These are phyloP conservation scores for Chionodraco myersi DNA, from an alignment of 2,113 vertebrate genomes.

Conservation along the genomic window DNA sequence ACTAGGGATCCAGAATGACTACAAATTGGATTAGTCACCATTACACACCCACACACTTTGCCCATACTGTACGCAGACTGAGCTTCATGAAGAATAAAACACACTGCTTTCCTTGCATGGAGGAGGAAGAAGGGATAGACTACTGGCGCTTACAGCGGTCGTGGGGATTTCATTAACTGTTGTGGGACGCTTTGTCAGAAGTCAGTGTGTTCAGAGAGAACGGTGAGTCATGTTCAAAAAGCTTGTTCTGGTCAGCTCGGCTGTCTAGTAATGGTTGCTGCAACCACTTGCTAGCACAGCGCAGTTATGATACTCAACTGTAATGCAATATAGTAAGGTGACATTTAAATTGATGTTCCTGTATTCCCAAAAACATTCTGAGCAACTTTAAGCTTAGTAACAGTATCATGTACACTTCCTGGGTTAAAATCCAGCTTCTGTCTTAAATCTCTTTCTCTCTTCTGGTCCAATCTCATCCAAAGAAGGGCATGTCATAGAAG, in stretches of 20 bases:
- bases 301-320: not conserved
- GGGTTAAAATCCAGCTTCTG: not conserved
- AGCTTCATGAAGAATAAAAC: conserved; percentile 49
- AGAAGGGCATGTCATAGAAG: not conserved
- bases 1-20: conserved; percentile 77
- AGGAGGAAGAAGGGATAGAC: conserved; percentile 56
- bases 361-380: too few species aligned
- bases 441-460: not conserved
- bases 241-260: conserved; percentile 41
- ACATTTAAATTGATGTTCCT: not conserved
- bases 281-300: conserved; percentile 10
- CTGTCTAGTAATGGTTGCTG: conserved; percentile 18
- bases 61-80: conserved; percentile 33
- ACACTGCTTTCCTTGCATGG: conserved; percentile 45
- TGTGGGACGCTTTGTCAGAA: conserved; percentile 46
- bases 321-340: not conserved
- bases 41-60: conserved; percentile 76
- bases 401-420: not conserved
- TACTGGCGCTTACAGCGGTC: conserved; percentile 43
- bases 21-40: conserved; percentile 84
- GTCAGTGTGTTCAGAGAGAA: conserved; percentile 31
- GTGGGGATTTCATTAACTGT: conserved; percentile 45
- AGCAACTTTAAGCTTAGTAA: not conserved
- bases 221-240: conserved; percentile 59
- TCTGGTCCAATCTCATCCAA: not conserved